Base-by-base conservation (phyloP, 2,113 vertebrate species). In the Scopus umbretta region DNA sequence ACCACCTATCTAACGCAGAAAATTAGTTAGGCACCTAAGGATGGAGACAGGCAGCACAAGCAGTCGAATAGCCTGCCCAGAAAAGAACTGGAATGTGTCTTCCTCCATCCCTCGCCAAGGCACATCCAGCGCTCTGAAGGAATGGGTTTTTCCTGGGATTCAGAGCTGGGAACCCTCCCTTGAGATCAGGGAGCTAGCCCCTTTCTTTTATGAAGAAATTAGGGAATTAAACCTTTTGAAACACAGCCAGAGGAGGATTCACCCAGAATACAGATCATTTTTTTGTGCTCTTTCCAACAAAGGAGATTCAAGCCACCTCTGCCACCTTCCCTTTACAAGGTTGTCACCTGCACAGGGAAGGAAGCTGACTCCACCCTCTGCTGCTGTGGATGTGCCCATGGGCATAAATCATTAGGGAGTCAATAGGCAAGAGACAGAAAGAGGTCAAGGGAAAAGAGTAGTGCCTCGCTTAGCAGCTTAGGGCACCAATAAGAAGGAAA, bases 231-330 rank as follows among this genome's bases (percentile, higher is more conserved):
- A 32, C 15, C 7, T 80, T 83, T 53, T 50, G 18, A 72, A 92
- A 53, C 10, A 11, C 13, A 83, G 15, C 3, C 40, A 58, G 71
- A 61, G 42, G 42, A 80, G 9, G 15, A 58, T 71, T 90, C 49
- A 53, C 23, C 6, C 38, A 72, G 45, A 71, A 79, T 36, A 66
- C 14, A 52, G 36, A 59, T 7, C 0, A 0, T 2, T 4, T 58
- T 81, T 85, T 52, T n/a, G 34, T 68, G 36, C 50, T 82, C 29
- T 74, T 88, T 80, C 58, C n/a, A 67, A 11, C 8, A 34, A 26
- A 56, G 40, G 40, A 79, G 16, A 26, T 55, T 86, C 23, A 29
- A 74, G 47, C 4, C 2, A 3, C 14, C 72, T 78, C 58, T 90
- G 71, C 38, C 34, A 82, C 53, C 27, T 47, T n/a, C n/a, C n/a